Evolutionary conservation across 2,797 vertebrate species (phyloP), one percentile per base, ranked within the genome.

Genomic region (Chaetodon trifasciatus): DNA sequence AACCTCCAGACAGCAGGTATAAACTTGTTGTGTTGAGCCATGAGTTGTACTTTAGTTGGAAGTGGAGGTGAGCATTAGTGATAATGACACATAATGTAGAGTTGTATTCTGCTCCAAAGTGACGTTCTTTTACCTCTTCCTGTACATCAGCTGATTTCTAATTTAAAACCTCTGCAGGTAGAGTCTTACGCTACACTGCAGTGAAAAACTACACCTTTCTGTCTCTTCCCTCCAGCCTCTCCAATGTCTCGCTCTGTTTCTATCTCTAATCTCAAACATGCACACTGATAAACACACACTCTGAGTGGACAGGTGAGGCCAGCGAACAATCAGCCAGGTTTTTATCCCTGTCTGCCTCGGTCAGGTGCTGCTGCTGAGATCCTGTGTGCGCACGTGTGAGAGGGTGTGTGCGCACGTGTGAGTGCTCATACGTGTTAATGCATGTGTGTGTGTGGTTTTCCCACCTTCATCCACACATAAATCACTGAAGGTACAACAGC

Each of bases 301-400:
- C 70, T 76, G 69, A 84, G 81, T 83, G 70, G 79, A 81, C 80
- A 52, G 76, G 74, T 84, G 71, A 90, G 83, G 74, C 86, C 71
- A 28, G 47, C 17, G n/a, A 69, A 61, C 85, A 88, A 89, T 89
- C 86, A 91, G 81, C 64, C 8, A 16, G 76, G 39, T 74, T 85
- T 74, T 84, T 76, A 65, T 57, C 79, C 47, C 74, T 9, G 67
- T 69, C 64, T 65, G 79, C 62, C 70, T 85, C 52, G 0, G 16
- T 64, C 70, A 78, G 70, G 78, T 77, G n/a, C n/a, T 23, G 37
- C 17, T 28, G 49, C 15, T 60, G 60, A 69, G 61, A 82, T 50
- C 73, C 42, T 0, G 5, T 69, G 67, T 66, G 81, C 69, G 21
- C 84, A 82, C 76, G 60, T 88, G 90, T 60, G 32, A 66, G 28